Evolutionary conservation across 2,113 vertebrate genomes (phyloP).

Genomic region (Atrichornis clamosus): DNA sequence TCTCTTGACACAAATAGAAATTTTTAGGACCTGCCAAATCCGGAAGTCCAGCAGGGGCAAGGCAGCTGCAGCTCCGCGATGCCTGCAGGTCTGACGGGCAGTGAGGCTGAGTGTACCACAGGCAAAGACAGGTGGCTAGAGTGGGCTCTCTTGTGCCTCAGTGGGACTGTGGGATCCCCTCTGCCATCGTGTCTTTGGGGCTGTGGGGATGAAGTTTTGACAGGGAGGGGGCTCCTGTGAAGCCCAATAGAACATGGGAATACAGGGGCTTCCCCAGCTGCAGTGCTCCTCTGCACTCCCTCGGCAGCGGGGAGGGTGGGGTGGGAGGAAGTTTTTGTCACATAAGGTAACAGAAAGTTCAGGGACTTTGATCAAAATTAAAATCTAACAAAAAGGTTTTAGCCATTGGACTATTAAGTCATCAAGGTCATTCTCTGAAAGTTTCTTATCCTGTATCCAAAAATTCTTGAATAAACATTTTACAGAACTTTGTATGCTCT

Average conservation of each 20-base stretch:
- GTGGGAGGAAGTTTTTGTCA: background rate
- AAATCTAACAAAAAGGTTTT: background rate
- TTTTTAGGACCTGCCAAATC: background rate
- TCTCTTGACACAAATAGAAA: background rate
- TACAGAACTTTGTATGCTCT: background rate
- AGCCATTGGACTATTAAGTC: background rate
- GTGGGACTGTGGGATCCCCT: fast-evolving
- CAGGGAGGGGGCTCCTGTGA: background rate
- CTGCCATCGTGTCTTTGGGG: fast-evolving
- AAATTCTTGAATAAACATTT: background rate
- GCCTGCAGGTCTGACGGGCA: fast-evolving
- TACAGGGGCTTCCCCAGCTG: background rate
- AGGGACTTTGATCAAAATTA: background rate
- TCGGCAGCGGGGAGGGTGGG: too few species aligned
- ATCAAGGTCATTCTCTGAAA: background rate
- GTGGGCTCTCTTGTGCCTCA: background rate
- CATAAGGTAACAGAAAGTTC: background rate
- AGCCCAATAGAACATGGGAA: background rate
- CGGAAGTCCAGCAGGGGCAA: fast-evolving
- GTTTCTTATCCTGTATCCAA: background rate
- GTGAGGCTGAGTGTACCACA: fast-evolving
- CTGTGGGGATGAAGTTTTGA: background rate
- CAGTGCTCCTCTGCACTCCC: background rate
- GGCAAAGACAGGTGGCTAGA: background rate
- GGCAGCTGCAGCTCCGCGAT: fast-evolving